These are phyloP conservation scores for Lithobius niger DNA, from an alignment of 1,140 invertebrate genomes.

Conservation along the genomic window DNA sequence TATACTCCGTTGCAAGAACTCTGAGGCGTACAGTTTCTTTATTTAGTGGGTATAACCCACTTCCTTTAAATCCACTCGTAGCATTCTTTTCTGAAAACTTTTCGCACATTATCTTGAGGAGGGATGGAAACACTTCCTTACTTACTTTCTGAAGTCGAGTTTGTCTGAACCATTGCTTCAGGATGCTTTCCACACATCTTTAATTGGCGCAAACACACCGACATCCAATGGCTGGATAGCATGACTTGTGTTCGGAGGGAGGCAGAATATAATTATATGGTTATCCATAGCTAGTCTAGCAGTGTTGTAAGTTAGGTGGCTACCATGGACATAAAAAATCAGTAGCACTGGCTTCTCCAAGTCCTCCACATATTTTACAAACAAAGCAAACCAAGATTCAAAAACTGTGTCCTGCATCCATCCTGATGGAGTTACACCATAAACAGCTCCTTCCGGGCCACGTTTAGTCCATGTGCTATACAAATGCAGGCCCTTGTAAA, in stretches of 20 bases:
- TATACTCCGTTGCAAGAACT: too few species aligned
- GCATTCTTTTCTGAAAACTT: too few species aligned
- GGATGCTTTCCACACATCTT: conserved; percentile 2
- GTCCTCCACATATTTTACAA: background rate
- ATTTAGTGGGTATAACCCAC: too few species aligned
- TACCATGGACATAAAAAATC: background rate
- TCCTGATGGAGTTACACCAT: conserved; percentile 3
- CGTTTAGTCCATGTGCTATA: conserved; percentile 5
- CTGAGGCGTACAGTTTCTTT: too few species aligned
- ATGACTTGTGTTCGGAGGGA: conserved; percentile 9
- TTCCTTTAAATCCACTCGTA: too few species aligned
- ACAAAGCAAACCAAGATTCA: conserved; percentile 8
- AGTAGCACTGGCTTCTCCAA: background rate
- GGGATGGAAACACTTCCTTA: too few species aligned
- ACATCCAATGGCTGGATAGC: conserved; percentile 12
- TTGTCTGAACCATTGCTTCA: too few species aligned
- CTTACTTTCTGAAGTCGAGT: too few species aligned
- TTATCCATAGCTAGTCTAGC: background rate
- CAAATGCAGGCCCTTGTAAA: too few species aligned
- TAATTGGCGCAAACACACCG: conserved; percentile 9
- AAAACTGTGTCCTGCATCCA: conserved; percentile 9
- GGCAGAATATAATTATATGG: background rate
- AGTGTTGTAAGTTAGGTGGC: background rate
- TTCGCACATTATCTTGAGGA: too few species aligned
- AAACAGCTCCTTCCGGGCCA: conserved; percentile 1